phyloP scores from a whole-genome alignment of 2,888 invertebrate genomes.

The Andricus curvator region DNA sequence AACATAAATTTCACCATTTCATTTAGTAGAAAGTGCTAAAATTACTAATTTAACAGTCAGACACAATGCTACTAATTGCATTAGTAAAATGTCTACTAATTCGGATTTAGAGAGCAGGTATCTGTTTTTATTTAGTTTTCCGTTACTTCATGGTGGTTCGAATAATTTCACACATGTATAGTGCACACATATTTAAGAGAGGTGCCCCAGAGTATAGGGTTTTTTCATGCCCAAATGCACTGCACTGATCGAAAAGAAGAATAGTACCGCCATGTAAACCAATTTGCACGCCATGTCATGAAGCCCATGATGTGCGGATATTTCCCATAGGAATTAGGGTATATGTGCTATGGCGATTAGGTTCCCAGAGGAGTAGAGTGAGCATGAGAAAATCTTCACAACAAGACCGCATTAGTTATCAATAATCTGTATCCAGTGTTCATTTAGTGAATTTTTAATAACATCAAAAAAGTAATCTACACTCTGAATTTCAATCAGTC shows the following conservation, averaged over 20 bases:
- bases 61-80: no score
- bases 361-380: constrained; percentile 71
- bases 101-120: no score
- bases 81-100: no score
- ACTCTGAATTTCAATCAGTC: no score
- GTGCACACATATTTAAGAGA: background rate
- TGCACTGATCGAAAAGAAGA: constrained; percentile 1
- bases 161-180: background rate
- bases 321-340: constrained; percentile 77
- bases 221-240: constrained; percentile 37
- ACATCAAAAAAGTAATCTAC: no score
- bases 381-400: constrained; percentile 27
- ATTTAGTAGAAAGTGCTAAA: no score
- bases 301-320: constrained; percentile 69
- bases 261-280: constrained; percentile 70
- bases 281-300: constrained; percentile 75
- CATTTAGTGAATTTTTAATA: background rate
- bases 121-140: no score
- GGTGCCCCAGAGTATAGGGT: background rate
- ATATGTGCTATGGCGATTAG: constrained; percentile 51
- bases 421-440: background rate
- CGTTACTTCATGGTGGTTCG: background rate
- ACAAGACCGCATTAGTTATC: background rate
- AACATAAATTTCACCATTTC: no score
- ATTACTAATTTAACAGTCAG: no score